phyloP scores from a whole-genome alignment of 2,888 invertebrate genomes.

The Drosophila monieri region DNA sequence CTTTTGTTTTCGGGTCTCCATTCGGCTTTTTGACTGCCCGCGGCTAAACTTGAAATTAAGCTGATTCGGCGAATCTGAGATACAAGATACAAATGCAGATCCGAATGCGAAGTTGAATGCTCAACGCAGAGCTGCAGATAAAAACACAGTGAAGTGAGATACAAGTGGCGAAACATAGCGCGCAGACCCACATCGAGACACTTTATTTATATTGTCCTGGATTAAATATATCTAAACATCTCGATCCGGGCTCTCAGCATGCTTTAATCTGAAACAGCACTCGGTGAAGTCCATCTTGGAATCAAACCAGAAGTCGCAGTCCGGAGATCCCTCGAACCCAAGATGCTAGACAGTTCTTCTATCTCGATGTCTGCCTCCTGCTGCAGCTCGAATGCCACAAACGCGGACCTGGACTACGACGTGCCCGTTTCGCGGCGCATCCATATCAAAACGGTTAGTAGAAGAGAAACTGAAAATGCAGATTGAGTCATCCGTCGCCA shows the following conservation, averaged over 20 bases:
- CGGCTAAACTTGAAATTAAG: conserved; percentile 78
- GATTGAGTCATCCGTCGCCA: conserved; percentile 61
- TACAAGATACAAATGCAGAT: conserved; percentile 44
- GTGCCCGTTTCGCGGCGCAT: conserved; percentile 81
- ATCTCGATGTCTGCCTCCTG: conserved; percentile 64
- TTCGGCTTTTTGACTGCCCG: conserved; percentile 51
- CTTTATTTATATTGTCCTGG: conserved; percentile 82
- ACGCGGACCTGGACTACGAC: conserved; percentile 79
- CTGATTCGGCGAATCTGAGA: conserved; percentile 71
- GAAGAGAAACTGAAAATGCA: conserved; percentile 42
- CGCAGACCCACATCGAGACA: conserved; percentile 66
- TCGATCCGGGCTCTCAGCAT: conserved; percentile 53
- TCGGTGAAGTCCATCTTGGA: not conserved
- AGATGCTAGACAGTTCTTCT: conserved; percentile 77
- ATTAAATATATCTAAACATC: conserved; percentile 81
- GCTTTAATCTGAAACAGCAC: conserved; percentile 24
- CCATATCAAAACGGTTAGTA: conserved; percentile 80
- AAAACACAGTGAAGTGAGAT: conserved; percentile 42
- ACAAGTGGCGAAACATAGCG: conserved; percentile 22
- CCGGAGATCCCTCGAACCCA: conserved; percentile 21
- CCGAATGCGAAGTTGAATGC: conserved; percentile 40
- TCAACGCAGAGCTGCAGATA: conserved; percentile 25
- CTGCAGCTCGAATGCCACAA: conserved; percentile 70
- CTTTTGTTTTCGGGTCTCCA: conserved; percentile 45
- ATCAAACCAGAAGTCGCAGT: not conserved